Evolutionary conservation across 2,888 invertebrate genomes (phyloP), one percentile per base, ranked within the genome.

Genomic region (Bhutanitis thaidina): DNA sequence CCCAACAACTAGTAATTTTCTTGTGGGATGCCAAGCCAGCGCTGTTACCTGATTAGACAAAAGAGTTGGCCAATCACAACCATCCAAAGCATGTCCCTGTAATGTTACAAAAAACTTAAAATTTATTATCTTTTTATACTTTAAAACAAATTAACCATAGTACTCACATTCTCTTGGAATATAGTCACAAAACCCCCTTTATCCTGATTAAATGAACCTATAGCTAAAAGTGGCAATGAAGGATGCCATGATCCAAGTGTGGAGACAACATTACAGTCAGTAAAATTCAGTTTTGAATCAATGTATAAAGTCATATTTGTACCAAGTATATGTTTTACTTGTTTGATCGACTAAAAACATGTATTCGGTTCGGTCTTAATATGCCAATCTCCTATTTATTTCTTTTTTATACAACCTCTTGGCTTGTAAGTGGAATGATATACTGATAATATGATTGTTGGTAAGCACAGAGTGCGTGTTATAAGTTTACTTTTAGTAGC

Each of bases 21-120:
- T 92, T 44, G 93, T 93, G 0, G 98, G 97, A 81, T 98, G 98
- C 98, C 98, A 98, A 2, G 93, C 91, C 30, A 97, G 75, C 1
- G 95, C 93, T 12, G 96, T 95, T 0, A 95, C 94, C 89, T 96
- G 96, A 45, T 94, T 94, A 12, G 94, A 93, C 16, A 93, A 79
- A 66, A 96, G 93, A 38, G 93, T 92, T 1, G 95, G 94, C 78
- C 94, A 94, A 46, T 94, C 94, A 34, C 95, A 92, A 66, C 95
- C 95, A 59, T 92, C 92, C 53, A 95, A 78, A 9, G 93, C 91
- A 67, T 94, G 93, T 4, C 96, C 96, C 94, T 96, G 77, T 49
- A 81, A 77, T 25, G 7, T 40, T 34, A 16, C 20, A 46, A 16
- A 34, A 32, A 12, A 44, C 50, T 35, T 27, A 32, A 13, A 35